A percentile compares a stretch with the other conserved stretches of the same genome.
Evolutionary conservation across 1,140 invertebrate species (phyloP).

Genomic region (Onthophagus taurus): DNA sequence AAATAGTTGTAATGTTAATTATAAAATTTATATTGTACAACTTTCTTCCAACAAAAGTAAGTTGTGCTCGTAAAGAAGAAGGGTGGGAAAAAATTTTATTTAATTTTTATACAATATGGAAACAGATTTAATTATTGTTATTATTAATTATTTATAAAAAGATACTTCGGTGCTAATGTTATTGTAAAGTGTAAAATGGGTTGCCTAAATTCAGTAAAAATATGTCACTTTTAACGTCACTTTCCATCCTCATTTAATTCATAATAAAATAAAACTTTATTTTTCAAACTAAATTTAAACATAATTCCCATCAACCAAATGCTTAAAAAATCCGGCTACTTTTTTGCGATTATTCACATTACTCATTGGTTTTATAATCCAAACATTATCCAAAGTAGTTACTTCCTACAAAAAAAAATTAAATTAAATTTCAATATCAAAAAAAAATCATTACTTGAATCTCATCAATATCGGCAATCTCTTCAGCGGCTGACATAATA

Average conservation of each 20-base stretch:
- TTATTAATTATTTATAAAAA: too few relatives aligned
- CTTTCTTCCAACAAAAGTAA: too few relatives aligned
- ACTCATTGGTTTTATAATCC: conserved; percentile 24
- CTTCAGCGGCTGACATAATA: conserved; percentile 28
- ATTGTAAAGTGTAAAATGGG: background rate
- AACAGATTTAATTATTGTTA: too few relatives aligned
- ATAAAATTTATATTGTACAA: too few relatives aligned
- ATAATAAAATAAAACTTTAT: too few relatives aligned
- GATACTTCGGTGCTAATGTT: background rate
- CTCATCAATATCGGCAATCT: conserved; percentile 24
- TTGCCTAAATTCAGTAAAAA: background rate
- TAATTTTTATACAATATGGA: too few relatives aligned
- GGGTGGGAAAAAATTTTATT: too few relatives aligned
- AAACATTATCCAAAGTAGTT: conserved; percentile 26
- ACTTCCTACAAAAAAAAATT: conserved; percentile 15
- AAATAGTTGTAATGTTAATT: too few relatives aligned
- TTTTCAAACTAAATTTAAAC: too few relatives aligned
- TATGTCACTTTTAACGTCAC: too few relatives aligned
- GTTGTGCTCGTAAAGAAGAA: too few relatives aligned
- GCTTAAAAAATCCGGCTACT: conserved; percentile 24
- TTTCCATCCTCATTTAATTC: too few relatives aligned
- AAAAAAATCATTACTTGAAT: conserved; percentile 19
- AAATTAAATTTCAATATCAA: background rate
- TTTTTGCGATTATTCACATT: conserved; percentile 19
- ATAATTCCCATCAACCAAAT: conserved; percentile 21